Evolutionary conservation across 2,888 invertebrate species (phyloP).

Genomic region (Thymelicus acteon): DNA sequence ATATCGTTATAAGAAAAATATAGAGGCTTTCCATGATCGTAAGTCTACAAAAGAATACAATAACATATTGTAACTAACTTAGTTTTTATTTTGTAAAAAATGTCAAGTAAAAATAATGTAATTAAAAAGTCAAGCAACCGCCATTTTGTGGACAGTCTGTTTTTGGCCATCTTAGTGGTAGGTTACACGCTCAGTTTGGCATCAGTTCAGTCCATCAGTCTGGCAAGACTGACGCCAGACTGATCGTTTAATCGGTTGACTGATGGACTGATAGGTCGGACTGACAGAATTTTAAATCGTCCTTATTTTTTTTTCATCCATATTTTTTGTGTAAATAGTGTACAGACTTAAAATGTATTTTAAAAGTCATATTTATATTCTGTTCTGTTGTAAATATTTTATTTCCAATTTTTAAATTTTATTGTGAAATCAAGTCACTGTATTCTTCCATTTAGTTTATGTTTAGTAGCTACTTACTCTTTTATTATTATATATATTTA

Average conservation of each 20-base stretch:
- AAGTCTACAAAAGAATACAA: background rate
- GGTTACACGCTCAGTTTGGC: too few relatives aligned
- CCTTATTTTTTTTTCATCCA: background rate
- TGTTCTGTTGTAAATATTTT: slow-evolving; percentile 25
- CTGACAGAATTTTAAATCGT: background rate
- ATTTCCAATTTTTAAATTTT: background rate
- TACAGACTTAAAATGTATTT: slow-evolving; percentile 11
- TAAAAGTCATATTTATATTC: slow-evolving; percentile 31
- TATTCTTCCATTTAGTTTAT: slow-evolving; percentile 24
- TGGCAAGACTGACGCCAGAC: too few relatives aligned
- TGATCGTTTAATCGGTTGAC: too few relatives aligned
- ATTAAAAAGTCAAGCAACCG: background rate
- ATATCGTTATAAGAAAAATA: background rate
- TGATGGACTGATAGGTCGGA: too few relatives aligned
- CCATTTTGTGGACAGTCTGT: background rate
- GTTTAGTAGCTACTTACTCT: background rate
- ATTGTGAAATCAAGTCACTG: slow-evolving; percentile 19
- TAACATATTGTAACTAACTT: background rate
- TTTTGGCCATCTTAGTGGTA: background rate
- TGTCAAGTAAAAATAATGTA: background rate
- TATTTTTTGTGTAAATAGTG: slow-evolving; percentile 22
- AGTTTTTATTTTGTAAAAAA: background rate
- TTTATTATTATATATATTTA: too few relatives aligned
- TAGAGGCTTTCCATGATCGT: background rate
- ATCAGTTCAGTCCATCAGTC: too few relatives aligned